A percentile compares a stretch with the other conserved stretches of the same genome.
Evolutionary conservation across 2,888 invertebrate genomes (phyloP).

Genomic region (Silvanus unidentatus): DNA sequence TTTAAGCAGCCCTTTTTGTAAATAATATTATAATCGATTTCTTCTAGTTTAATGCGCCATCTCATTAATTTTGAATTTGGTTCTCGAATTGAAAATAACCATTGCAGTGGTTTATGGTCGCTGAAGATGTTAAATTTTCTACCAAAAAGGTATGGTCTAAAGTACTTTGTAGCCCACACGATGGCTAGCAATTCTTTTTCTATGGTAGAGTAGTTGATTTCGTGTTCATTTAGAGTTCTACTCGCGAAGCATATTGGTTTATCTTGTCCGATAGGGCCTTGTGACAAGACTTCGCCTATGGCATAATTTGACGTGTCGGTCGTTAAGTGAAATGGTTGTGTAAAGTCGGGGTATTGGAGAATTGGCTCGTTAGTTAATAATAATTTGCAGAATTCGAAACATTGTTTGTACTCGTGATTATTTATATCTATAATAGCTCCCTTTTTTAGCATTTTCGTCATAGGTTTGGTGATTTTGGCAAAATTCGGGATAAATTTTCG

Average conservation of each 20-base stretch:
- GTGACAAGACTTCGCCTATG: constrained; percentile 11
- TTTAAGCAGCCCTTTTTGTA: not conserved
- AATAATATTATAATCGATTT: too few relatives aligned
- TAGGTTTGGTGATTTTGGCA: constrained; percentile 16
- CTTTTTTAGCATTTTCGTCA: constrained; percentile 15
- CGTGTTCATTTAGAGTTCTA: constrained; percentile 11
- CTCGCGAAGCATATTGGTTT: constrained; percentile 11
- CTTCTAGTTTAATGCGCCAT: too few relatives aligned
- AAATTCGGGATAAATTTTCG: constrained; percentile 12
- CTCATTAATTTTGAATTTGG: too few relatives aligned
- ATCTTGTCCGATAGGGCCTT: constrained; percentile 11
- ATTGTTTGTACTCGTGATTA: constrained; percentile 1
- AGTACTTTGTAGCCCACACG: constrained; percentile 18
- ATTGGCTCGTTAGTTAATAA: constrained; percentile 16
- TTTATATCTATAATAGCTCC: constrained; percentile 5
- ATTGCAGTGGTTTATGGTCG: too few relatives aligned
- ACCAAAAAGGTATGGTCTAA: constrained; percentile 15
- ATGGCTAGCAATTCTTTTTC: constrained; percentile 26
- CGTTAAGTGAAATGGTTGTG: constrained; percentile 15
- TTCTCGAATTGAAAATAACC: too few relatives aligned
- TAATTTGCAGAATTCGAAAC: constrained; percentile 11
- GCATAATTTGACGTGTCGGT: constrained; percentile 16
- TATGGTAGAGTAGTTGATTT: constrained; percentile 9
- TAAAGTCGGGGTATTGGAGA: constrained; percentile 16
- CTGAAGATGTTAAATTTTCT: constrained; percentile 3